These are phyloP conservation scores for Dreissena polymorpha DNA, from an alignment of 1,140 invertebrate genomes.

Conservation along the genomic window DNA sequence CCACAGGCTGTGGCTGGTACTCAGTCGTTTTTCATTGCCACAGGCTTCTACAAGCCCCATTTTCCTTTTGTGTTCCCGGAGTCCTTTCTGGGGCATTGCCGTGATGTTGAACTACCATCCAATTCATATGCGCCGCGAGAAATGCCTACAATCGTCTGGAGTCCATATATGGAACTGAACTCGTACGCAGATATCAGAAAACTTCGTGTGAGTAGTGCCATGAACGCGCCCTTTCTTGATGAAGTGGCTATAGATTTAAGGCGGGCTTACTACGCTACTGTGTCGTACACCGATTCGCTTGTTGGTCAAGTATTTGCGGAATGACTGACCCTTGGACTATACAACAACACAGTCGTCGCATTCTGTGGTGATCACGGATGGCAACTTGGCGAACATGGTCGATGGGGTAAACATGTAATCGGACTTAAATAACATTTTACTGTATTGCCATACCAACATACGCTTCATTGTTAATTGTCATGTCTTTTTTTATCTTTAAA, in stretches of 20 bases:
- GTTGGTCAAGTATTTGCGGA: slow-evolving; percentile 86
- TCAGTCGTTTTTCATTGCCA: slow-evolving; percentile 62
- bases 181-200: slow-evolving; percentile 33
- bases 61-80: slow-evolving; percentile 59
- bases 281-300: slow-evolving; percentile 88
- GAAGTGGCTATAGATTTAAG: slow-evolving; percentile 37
- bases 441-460: too few species aligned
- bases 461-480: too few species aligned
- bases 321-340: slow-evolving; percentile 80
- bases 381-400: slow-evolving; percentile 90
- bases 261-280: slow-evolving; percentile 86
- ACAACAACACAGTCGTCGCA: slow-evolving; percentile 87
- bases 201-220: slow-evolving; percentile 29
- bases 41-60: slow-evolving; percentile 63
- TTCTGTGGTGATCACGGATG: slow-evolving; percentile 93
- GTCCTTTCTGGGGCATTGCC: slow-evolving; percentile 43
- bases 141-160: slow-evolving; percentile 55
- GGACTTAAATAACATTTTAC: slow-evolving; percentile 71
- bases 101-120: slow-evolving; percentile 43
- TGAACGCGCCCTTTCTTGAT: slow-evolving; percentile 49
- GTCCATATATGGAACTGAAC: slow-evolving; percentile 31
- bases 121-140: slow-evolving; percentile 38
- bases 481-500: too few species aligned
- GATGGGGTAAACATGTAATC: slow-evolving; percentile 95
- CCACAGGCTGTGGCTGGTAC: background rate